Conservation (phyloP, 2,113 vertebrate genomes). For the Siniperca chuatsi region DNA sequence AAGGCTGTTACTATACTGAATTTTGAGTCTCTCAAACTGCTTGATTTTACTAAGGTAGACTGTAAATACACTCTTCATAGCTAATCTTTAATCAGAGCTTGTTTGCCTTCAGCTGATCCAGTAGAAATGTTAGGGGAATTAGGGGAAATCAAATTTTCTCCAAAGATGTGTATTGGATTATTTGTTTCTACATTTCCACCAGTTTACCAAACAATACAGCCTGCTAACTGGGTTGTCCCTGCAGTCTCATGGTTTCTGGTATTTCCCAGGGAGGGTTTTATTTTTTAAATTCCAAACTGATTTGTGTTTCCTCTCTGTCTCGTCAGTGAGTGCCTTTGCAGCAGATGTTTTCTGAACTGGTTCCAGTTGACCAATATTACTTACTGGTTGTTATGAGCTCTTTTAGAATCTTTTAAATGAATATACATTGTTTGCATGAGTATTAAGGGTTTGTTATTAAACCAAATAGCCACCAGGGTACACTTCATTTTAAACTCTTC, state of each 20-base stretch:
- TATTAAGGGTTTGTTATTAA: background rate
- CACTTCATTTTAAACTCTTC: background rate
- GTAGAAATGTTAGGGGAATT: background rate
- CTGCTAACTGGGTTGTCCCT: background rate
- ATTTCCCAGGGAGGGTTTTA: constrained; percentile 22
- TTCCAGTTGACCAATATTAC: constrained; percentile 18
- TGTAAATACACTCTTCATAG: background rate
- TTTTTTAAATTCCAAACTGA: constrained; percentile 19
- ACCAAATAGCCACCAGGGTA: background rate
- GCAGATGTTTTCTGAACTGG: constrained; percentile 14
- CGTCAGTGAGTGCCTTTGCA: background rate
- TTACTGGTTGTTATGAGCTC: constrained; percentile 5
- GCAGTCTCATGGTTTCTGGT: constrained; percentile 21
- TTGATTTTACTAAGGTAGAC: background rate
- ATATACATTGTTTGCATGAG: background rate
- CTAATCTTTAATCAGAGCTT: constrained; percentile 14
- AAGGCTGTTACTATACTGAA: background rate
- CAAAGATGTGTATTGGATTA: background rate
- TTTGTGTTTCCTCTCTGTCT: constrained; percentile 10
- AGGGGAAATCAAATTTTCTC: background rate
- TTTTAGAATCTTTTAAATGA: background rate
- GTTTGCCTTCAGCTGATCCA: constrained; percentile 2
- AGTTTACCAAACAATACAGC: background rate
- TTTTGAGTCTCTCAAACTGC: background rate
- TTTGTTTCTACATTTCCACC: background rate